Conservation (phyloP, 2,113 vertebrate species). For the Takifugu flavidus region DNA sequence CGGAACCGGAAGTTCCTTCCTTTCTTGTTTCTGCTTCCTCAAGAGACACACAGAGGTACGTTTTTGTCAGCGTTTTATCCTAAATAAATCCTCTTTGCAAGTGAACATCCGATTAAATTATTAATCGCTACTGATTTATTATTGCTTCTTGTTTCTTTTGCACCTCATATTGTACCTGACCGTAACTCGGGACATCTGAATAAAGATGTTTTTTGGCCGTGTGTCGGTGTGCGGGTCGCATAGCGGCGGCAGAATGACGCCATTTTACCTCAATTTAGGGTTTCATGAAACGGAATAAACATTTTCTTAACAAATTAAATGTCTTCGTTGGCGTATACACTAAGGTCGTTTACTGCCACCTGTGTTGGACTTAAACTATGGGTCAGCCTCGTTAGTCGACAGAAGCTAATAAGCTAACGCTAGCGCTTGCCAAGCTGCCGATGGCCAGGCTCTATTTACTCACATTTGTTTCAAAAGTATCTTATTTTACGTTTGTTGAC, state of each 20-base stretch:
- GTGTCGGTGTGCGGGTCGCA: neutral
- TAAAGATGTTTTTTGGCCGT: neutral
- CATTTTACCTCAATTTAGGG: constrained; percentile 21
- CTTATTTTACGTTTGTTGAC: neutral
- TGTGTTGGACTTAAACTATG: too few relatives aligned
- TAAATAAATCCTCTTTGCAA: constrained; percentile 1
- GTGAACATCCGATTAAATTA: neutral
- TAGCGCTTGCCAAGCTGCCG: neutral
- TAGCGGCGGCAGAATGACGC: constrained; percentile 7
- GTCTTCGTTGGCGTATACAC: too few relatives aligned
- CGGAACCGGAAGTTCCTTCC: constrained; percentile 64
- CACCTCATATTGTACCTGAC: neutral
- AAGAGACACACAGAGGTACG: constrained; percentile 65
- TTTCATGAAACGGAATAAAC: neutral
- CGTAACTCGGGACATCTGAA: accelerated
- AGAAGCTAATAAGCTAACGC: constrained; percentile 19
- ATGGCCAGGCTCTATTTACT: neutral
- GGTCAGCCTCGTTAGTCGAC: too few relatives aligned
- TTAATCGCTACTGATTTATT: accelerated
- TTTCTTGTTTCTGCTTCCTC: constrained; percentile 72
- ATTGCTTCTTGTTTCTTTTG: accelerated
- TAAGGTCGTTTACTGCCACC: too few relatives aligned
- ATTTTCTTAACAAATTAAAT: neutral
- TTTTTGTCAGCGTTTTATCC: constrained; percentile 23
- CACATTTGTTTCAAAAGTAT: neutral